Evolutionary conservation across 2,797 vertebrate species (phyloP).

Genomic region (Sitta carolinensis): DNA sequence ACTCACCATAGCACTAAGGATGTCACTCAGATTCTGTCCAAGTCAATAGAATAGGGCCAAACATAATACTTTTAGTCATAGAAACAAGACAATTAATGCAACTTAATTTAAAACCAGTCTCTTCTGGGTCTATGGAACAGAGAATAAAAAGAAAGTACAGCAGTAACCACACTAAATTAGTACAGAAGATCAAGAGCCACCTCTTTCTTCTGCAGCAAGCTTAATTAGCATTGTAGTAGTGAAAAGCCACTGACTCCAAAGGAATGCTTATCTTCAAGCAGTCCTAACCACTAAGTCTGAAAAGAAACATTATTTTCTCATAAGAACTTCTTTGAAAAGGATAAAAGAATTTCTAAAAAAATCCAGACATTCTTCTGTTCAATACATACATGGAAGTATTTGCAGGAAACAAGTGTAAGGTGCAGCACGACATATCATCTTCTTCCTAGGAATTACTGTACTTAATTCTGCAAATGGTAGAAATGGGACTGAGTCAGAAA

Average conservation of each 20-base stretch:
- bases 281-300: not conserved
- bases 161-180: not conserved
- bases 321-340: not conserved
- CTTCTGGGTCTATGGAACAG: not conserved
- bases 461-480: not conserved
- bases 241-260: not conserved
- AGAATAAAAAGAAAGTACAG: not conserved
- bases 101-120: not conserved
- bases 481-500: not conserved
- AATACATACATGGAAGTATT: not conserved
- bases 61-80: not conserved
- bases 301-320: not conserved
- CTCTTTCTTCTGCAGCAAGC: not conserved
- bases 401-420: not conserved
- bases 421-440: not conserved
- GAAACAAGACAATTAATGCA: not conserved
- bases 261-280: not conserved
- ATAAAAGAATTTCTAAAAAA: not conserved
- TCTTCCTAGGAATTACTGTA: not conserved
- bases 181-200: not conserved
- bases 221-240: not conserved
- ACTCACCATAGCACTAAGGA: not conserved
- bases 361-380: not conserved
- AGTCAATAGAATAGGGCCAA: not conserved
- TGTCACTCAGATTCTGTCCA: not conserved